Evolutionary conservation across 2,797 vertebrate species (phyloP).

Genomic region (Argya squamiceps): DNA sequence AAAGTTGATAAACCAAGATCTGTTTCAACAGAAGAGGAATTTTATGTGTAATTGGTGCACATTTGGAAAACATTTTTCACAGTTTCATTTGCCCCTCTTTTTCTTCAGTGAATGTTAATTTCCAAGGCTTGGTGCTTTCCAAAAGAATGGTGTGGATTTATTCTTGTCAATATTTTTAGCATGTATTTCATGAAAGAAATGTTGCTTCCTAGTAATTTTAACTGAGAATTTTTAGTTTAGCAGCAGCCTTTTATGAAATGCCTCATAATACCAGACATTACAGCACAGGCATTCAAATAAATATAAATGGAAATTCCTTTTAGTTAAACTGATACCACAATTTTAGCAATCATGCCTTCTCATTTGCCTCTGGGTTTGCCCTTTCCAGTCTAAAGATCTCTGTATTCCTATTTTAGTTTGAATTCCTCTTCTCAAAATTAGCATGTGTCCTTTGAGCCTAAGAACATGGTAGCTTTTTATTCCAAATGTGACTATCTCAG

Average conservation of each 20-base stretch:
- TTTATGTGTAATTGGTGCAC: neutral
- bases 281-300: slow-evolving; percentile 29
- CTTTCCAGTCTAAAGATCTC: neutral
- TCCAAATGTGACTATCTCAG: neutral
- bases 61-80: neutral
- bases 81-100: neutral
- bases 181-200: neutral
- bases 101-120: neutral
- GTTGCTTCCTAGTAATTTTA: neutral
- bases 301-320: slow-evolving; percentile 55
- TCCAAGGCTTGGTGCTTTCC: neutral
- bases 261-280: neutral
- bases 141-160: neutral
- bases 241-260: neutral
- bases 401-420: slow-evolving; percentile 21
- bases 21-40: neutral
- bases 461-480: neutral
- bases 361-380: slow-evolving; percentile 35
- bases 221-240: slow-evolving; percentile 9
- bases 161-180: slow-evolving; percentile 2
- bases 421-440: slow-evolving; percentile 32
- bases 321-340: neutral
- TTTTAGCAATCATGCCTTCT: slow-evolving; percentile 37
- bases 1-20: neutral
- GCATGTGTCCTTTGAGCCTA: neutral